Evolutionary conservation across 2,797 vertebrate species (phyloP), one percentile per base, ranked within the genome.

Genomic region (Lepus oiostolus): DNA sequence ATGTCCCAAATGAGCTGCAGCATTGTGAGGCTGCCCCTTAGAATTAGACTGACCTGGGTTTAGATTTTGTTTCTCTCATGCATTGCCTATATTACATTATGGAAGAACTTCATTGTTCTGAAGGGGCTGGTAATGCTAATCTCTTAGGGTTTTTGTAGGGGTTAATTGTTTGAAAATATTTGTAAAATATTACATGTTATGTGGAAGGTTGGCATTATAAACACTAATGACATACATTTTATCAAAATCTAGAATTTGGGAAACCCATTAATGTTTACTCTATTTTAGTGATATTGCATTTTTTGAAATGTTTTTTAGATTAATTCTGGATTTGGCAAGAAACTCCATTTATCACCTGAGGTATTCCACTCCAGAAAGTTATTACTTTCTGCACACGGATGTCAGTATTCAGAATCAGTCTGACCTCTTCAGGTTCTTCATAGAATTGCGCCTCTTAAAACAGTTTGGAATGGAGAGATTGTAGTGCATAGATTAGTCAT

Each of bases 401-500:
- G 14, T 8, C 50, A 79, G 30, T 75, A 30, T 84, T 63, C n/a
- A 24, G 62, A n/a, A 65, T 19, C 14, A 42, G 26, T 28, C 88
- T 95, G 91, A 28, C 76, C 67, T 11, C 94, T 93, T 87, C 81
- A 96, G 84, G 93, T 84, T 76, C 1, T 50, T 95, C 10, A 47
- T 52, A 84, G 68, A 77, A 96, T 22, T 89, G 50, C 21, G 38
- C 63, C 26, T 80, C 54, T 24, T 60, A 81, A 88, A 96, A 84
- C 9, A 35, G 76, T 84, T 52, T 47, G 63, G n/a, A 62, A 52
- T 54, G 8, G 1, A 1, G 17, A 0, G 52, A 74, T 72, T 70
- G 71, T 2, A n/a, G 30, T 68, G 52, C 5, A 2, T 13, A 68
- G 1, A 63, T 63, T 54, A 50, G 19, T 71, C 9, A n/a, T 35